Base-by-base conservation (phyloP, 2,888 invertebrate genomes). In the Andrena haemorrhoa region DNA sequence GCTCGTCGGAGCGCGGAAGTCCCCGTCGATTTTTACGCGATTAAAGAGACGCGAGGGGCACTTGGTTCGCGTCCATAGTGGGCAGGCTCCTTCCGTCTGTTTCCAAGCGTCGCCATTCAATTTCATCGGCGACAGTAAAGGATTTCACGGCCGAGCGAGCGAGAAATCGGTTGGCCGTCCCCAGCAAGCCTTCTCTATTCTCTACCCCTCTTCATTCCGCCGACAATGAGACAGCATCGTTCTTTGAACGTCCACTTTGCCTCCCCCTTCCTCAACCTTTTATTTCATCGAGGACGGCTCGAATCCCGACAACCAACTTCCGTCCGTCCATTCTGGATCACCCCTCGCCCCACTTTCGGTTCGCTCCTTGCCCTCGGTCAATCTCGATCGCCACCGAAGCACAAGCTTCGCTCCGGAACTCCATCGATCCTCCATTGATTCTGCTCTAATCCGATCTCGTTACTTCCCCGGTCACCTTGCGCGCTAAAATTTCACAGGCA, bases 71-170 rank as follows among this genome's bases (percentile, higher is more conserved):
- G 23, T 23, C 41, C 10, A 31, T 5, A 3, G 2, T 0, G 10
- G 1, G 26, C 41, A 16, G 5, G 3, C 6, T 1, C 29, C 26
- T 49, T 26, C 66, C 26, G 33, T 10, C 73, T 26, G 60, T 53
- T 56, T 16, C 29, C 47, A 7, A 33, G 26, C 35, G 4, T 51
- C 31, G 16, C 16, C 33, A 73, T 23, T 65, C 65, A 72, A 65
- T 58, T 23, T 49, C 6, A 77, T 64, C 71, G 75, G 23, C 31
- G 47, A 56, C 63, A 20, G 47, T 41, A 56, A 56, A 71, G 53
- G 31, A 63, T 71, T 75, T 71, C 56, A 63, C 53, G 75, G 63
- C 26, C 49, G 69, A 68, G 60, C 3, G 33, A 31, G 12, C 74
- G 75, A 63, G 71, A 64, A 71, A 75, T 75, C 61, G 10, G 23